A percentile compares a stretch with the other conserved stretches of the same genome.
phyloP scores from a whole-genome alignment of 1,140 invertebrate genomes.

The Eupristina koningsbergeri region DNA sequence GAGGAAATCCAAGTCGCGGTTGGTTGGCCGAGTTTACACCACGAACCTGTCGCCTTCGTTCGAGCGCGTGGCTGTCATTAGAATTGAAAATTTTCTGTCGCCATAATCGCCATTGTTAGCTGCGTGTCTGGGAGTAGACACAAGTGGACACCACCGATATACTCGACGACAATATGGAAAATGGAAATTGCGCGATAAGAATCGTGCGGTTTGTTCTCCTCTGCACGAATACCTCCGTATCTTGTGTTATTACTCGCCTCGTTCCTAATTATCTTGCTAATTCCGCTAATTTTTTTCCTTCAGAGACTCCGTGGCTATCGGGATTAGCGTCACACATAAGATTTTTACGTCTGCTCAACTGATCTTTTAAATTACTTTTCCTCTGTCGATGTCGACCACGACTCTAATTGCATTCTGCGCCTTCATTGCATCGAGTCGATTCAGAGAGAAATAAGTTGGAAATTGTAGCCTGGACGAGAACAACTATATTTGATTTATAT shows the following conservation, averaged over 20 bases:
- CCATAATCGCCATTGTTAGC: background rate
- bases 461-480: no score
- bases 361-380: background rate
- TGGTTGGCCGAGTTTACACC: conserved; percentile 42
- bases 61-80: conserved; percentile 26
- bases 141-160: background rate
- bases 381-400: background rate
- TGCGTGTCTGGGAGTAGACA: background rate
- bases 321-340: background rate
- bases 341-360: no score
- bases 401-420: no score
- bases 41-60: conserved; percentile 38
- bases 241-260: no score
- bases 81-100: conserved; percentile 38
- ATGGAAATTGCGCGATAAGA: conserved; percentile 39
- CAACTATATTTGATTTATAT: no score
- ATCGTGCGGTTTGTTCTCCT: background rate
- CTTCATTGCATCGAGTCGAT: no score
- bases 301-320: no score
- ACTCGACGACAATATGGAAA: background rate
- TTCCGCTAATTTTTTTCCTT: no score
- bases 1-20: conserved; percentile 42
- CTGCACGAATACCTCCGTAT: no score
- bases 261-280: no score
- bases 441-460: no score